These are phyloP conservation scores for Pasiphila rectangulata DNA, from an alignment of 2,888 invertebrate species.

Conservation along the genomic window DNA sequence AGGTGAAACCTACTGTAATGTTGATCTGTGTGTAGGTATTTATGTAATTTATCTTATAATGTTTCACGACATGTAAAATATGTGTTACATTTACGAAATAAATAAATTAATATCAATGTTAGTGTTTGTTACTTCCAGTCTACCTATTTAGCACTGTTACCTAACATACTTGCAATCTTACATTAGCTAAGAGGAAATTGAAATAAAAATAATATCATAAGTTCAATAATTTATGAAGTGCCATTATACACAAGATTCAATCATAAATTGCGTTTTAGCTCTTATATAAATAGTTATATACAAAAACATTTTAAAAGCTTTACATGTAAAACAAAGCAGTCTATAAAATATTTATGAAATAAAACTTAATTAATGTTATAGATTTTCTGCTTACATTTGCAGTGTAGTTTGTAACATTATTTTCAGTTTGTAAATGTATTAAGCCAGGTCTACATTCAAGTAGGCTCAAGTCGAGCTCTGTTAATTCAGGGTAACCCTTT, in stretches of 20 bases:
- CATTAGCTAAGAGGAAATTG: not conserved
- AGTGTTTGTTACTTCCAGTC: slow-evolving; percentile 23
- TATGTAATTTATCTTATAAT: slow-evolving; percentile 34
- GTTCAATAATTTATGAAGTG: slow-evolving; percentile 79
- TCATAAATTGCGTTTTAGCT: slow-evolving; percentile 67
- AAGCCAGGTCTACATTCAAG: too few species aligned
- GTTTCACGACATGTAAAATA: slow-evolving; percentile 51
- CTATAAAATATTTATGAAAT: slow-evolving; percentile 55
- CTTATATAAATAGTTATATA: slow-evolving; percentile 71
- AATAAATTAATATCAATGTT: slow-evolving; percentile 40
- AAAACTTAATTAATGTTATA: slow-evolving; percentile 38
- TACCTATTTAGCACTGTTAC: not conserved
- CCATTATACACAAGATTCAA: slow-evolving; percentile 71
- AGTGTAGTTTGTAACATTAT: too few species aligned
- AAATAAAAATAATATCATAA: slow-evolving; percentile 39
- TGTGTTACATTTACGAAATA: slow-evolving; percentile 46
- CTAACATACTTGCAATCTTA: not conserved
- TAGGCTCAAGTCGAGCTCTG: too few species aligned
- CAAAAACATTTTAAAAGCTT: slow-evolving; percentile 69
- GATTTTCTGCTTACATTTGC: slow-evolving; percentile 37
- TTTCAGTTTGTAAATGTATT: too few species aligned
- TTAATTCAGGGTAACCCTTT: too few species aligned
- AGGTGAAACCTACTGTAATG: slow-evolving; percentile 48
- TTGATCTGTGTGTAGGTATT: slow-evolving; percentile 58
- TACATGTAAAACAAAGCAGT: slow-evolving; percentile 73